Percentiles rank a stretch among this genome's conserved stretches.
Evolutionary conservation across 2,797 vertebrate species (phyloP).

Genomic region (Intellagama lesueurii): DNA sequence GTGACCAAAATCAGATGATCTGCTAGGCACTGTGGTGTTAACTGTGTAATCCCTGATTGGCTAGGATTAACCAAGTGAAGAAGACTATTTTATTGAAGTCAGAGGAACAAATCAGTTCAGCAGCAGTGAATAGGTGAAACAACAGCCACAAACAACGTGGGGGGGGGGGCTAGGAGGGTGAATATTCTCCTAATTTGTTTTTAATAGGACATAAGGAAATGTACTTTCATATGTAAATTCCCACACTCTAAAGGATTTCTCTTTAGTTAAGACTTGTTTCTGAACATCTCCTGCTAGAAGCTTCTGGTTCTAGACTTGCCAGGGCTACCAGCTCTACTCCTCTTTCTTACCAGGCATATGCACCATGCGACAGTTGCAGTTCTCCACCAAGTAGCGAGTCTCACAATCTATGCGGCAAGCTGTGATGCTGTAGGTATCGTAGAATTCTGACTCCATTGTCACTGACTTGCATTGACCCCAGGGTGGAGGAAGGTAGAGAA

Average conservation of each 20-base stretch:
- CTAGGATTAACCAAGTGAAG: background rate
- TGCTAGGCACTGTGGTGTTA: background rate
- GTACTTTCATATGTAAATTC: background rate
- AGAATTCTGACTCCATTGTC: slow-evolving; percentile 94
- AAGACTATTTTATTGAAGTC: background rate
- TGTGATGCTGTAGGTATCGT: slow-evolving; percentile 94
- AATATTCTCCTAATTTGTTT: background rate
- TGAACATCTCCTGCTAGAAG: background rate
- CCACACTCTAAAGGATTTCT: background rate
- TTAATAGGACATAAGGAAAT: too few relatives aligned
- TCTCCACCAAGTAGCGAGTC: slow-evolving; percentile 97
- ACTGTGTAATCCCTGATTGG: background rate
- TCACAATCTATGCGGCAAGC: slow-evolving; percentile 98
- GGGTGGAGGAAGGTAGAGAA: slow-evolving; percentile 94
- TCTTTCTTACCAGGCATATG: slow-evolving; percentile 93
- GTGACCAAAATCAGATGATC: background rate
- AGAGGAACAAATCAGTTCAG: background rate
- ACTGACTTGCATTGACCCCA: slow-evolving; percentile 96
- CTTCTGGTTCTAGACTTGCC: background rate
- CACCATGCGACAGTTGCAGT: slow-evolving; percentile 99
- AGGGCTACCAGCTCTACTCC: background rate
- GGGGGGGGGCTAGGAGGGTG: background rate
- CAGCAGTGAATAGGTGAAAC: background rate
- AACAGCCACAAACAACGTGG: background rate
- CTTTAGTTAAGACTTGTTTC: too few relatives aligned